A percentile compares a stretch with the other conserved stretches of the same genome.
Evolutionary conservation across 2,113 vertebrate genomes (phyloP).

Genomic region (Corythaixoides concolor): DNA sequence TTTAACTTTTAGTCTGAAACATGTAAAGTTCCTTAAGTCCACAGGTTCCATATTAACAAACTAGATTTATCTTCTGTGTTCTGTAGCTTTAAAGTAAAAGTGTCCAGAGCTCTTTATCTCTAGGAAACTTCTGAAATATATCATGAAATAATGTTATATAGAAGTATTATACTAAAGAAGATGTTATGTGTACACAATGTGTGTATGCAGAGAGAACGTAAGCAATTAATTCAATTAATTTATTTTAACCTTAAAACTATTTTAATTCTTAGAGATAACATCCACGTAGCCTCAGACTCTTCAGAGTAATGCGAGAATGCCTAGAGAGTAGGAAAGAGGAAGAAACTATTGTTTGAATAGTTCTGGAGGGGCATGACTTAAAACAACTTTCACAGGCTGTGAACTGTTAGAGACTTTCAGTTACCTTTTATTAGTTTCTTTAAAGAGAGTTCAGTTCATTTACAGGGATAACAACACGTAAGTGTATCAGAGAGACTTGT

Average conservation of each 20-base stretch:
- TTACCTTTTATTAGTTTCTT: neutral
- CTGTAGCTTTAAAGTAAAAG: neutral
- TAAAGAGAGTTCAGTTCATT: neutral
- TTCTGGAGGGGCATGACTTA: neutral
- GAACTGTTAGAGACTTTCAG: neutral
- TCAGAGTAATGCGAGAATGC: neutral
- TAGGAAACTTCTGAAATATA: neutral
- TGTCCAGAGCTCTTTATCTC: neutral
- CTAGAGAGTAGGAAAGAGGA: neutral
- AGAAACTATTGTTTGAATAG: neutral
- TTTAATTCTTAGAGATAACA: neutral
- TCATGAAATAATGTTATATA: neutral
- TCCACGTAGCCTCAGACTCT: neutral
- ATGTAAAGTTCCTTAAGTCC: neutral
- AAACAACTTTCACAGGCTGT: neutral
- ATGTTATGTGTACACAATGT: neutral
- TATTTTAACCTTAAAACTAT: neutral
- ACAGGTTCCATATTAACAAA: neutral
- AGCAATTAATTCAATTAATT: neutral
- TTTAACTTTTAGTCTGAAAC: neutral
- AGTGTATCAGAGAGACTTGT: neutral
- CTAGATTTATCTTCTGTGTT: neutral
- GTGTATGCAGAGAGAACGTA: neutral
- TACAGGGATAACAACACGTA: neutral
- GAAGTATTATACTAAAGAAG: neutral